Evolutionary conservation across 2,888 invertebrate genomes (phyloP), one percentile per base, ranked within the genome.

Genomic region (Rosalia funebris): DNA sequence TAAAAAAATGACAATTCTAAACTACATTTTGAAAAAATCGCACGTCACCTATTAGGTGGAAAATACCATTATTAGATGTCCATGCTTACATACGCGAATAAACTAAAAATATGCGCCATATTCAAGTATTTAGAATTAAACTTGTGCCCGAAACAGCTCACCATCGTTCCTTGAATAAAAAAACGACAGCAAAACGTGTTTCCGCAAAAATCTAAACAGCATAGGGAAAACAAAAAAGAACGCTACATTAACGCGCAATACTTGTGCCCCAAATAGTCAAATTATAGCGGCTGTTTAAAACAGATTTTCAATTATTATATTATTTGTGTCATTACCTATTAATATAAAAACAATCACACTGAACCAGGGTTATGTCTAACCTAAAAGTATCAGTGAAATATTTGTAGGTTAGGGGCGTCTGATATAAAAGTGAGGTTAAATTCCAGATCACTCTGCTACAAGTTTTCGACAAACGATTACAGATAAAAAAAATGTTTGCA

Each of bases 1-100:
- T 77, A 77, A 77, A 77, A 77, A 77, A 77, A 77, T 78, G 72
- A 78, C 76, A 77, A 75, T 75, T 69, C 78, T 78, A 79, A 71
- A 72, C 78, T 79, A 78, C 78, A 63, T 67, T 74, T 72, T 73
- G 71, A 73, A 75, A 75, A 72, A 72, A 71, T 62, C 56, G 63
- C 66, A 66, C 60, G 61, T 65, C 66, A 68, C 65, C 65, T 60
- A 54, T 56, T 55, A 50, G 46, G 59, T 59, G 60, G 60, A 64
- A 60, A 64, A 53, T 60, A 58, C 58, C 60, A 57, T 37, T 60
- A 57, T 60, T 57, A 59, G 57, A 64, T 63, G 65, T 60, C 52
- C 59, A 62, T 62, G 63, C 63, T 57, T 57, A 60, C 55, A 54
- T 60, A 57, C 50, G 59, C 54, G 56, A 57, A 44, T 54, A 66